These are phyloP conservation scores for Knipowitschia caucasica DNA, from an alignment of 2,797 vertebrate genomes.

Conservation along the genomic window DNA sequence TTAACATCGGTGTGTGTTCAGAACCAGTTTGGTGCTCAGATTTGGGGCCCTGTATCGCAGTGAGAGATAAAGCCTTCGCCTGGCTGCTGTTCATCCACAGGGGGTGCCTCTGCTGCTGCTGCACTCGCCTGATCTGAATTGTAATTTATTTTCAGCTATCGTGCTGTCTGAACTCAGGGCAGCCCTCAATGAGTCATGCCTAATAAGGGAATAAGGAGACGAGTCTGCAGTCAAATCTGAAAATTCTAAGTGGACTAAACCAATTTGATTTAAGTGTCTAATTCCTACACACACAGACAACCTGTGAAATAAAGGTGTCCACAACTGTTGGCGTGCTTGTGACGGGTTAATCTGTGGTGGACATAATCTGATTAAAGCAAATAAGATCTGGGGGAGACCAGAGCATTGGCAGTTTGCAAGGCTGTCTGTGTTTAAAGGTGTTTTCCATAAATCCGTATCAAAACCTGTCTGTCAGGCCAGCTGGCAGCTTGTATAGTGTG, in stretches of 20 bases:
- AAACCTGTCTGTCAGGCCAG: conserved; percentile 19
- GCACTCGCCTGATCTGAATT: conserved; percentile 55
- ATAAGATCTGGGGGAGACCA: conserved; percentile 53
- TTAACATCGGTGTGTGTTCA: conserved; percentile 37
- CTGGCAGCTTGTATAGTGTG: conserved; percentile 2
- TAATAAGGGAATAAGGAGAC: conserved; percentile 37
- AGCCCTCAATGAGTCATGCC: conserved; percentile 59
- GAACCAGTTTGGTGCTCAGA: conserved; percentile 37
- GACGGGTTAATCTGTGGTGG: conserved; percentile 58
- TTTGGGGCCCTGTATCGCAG: conserved; percentile 41
- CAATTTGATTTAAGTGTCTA: conserved; percentile 58
- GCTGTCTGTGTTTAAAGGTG: conserved; percentile 34
- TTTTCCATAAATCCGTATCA: conserved; percentile 28
- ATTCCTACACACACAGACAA: conserved; percentile 46
- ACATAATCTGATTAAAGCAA: conserved; percentile 70
- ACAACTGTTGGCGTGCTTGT: conserved; percentile 29
- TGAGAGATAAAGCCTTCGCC: conserved; percentile 62
- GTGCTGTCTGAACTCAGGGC: conserved; percentile 45
- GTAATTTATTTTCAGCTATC: conserved; percentile 56
- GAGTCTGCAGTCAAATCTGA: conserved; percentile 46
- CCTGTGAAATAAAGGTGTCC: conserved; percentile 18
- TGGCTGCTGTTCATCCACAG: conserved; percentile 53
- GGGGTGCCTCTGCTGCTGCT: conserved; percentile 52
- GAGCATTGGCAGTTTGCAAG: conserved; percentile 32
- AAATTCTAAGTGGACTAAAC: conserved; percentile 58